Evolutionary conservation across 1,140 invertebrate genomes (phyloP).

Genomic region (Eubasilissa regina): DNA sequence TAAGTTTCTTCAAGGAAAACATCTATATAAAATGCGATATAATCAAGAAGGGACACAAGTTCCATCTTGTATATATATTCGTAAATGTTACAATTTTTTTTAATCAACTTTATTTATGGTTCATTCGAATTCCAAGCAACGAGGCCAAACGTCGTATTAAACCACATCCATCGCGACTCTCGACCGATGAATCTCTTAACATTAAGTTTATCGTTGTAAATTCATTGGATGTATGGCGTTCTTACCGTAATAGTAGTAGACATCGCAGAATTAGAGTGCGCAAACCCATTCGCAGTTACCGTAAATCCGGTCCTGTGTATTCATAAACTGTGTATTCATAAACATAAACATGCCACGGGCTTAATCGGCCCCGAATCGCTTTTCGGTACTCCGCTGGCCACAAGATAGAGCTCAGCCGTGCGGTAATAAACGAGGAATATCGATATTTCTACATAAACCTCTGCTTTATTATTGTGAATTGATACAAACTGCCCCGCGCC

Average conservation of each 20-base stretch:
- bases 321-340: conserved; percentile 33
- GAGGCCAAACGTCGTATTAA: too few species aligned
- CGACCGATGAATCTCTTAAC: conserved; percentile 15
- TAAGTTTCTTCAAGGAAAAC: too few species aligned
- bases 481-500: conserved; percentile 26
- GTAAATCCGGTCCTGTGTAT: conserved; percentile 57
- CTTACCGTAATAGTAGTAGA: conserved; percentile 45
- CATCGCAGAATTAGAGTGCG: conserved; percentile 43
- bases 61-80: too few species aligned
- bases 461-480: conserved; percentile 35
- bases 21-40: too few species aligned
- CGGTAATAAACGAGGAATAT: conserved; percentile 40
- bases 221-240: conserved; percentile 4
- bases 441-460: conserved; percentile 42
- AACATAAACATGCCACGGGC: conserved; percentile 53
- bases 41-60: too few species aligned
- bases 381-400: conserved; percentile 44
- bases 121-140: too few species aligned
- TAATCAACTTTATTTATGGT: too few species aligned
- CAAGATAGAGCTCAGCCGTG: conserved; percentile 41
- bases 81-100: too few species aligned
- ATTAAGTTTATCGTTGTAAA: conserved; percentile 27
- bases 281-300: conserved; percentile 48
- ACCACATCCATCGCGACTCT: not conserved
- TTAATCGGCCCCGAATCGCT: conserved; percentile 57